Percentiles rank a stretch among this genome's conserved stretches.
phyloP scores from a whole-genome alignment of 2,888 invertebrate species.

The Folsomia candida region DNA sequence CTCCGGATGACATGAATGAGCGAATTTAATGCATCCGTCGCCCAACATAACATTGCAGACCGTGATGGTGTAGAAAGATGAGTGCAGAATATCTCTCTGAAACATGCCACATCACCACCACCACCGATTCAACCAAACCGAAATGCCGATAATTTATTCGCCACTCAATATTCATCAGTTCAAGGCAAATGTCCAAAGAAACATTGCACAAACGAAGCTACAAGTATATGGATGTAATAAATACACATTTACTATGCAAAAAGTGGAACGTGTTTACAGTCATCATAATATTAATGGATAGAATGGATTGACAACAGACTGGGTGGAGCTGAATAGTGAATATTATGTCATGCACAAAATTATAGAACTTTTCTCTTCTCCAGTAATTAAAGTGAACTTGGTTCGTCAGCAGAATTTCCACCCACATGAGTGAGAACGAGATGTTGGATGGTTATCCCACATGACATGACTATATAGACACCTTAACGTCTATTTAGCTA shows the following conservation, averaged over 20 bases:
- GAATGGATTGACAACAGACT: neutral
- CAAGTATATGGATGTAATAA: no score
- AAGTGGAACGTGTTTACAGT: neutral
- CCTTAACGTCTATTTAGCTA: neutral
- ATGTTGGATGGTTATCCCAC: neutral
- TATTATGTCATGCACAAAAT: neutral
- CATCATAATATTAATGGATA: neutral
- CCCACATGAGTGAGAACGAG: neutral
- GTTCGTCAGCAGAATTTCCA: slow-evolving; percentile 10
- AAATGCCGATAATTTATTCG: neutral
- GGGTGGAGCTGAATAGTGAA: neutral
- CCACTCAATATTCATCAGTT: neutral
- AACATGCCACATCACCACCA: neutral
- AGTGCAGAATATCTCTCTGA: neutral
- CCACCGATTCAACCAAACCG: neutral
- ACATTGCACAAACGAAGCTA: no score
- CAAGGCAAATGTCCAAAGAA: neutral
- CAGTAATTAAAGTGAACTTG: slow-evolving; percentile 4
- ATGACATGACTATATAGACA: neutral
- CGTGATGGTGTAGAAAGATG: no score
- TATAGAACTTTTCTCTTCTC: neutral
- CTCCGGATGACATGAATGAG: no score
- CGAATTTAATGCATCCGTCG: no score
- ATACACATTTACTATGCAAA: neutral
- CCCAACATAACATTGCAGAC: no score